Conservation (phyloP, 1,140 invertebrate genomes). For the Potamilus streckersoni region DNA sequence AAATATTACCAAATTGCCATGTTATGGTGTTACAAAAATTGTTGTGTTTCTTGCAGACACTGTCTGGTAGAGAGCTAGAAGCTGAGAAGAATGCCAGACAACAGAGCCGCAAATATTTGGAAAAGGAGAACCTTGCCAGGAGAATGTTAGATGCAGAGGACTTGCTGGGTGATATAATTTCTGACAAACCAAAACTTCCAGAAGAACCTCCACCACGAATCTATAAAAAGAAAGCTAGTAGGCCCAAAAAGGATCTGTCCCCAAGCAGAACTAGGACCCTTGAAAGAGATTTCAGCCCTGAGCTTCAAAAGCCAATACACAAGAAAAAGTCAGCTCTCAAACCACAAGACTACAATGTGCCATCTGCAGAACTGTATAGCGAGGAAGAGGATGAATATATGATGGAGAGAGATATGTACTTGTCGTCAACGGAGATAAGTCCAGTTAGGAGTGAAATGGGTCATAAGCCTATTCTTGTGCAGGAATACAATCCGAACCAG, state of each 20-base stretch:
- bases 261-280: slow-evolving; percentile 2
- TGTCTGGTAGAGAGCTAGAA: slow-evolving; percentile 5
- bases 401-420: no score
- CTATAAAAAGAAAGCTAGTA: slow-evolving; percentile 26
- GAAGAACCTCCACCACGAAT: slow-evolving; percentile 27
- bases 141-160: slow-evolving; percentile 51
- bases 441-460: no score
- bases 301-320: no score
- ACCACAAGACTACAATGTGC: no score
- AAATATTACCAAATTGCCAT: background rate
- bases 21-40: background rate
- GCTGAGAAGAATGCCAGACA: slow-evolving; percentile 29
- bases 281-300: no score
- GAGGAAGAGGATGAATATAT: no score
- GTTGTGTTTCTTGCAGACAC: background rate
- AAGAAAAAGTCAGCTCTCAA: no score
- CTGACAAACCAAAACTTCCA: slow-evolving; percentile 51
- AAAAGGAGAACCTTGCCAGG: slow-evolving; percentile 38
- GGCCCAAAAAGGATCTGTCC: slow-evolving; percentile 12
- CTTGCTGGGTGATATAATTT: slow-evolving; percentile 53
- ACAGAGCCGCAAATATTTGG: slow-evolving; percentile 33
- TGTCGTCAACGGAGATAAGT: no score
- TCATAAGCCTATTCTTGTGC: no score
- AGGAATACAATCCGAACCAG: no score
- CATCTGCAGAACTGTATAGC: no score